Percentiles rank a stretch among this genome's conserved stretches.
Evolutionary conservation across 2,888 invertebrate species (phyloP).

Genomic region (Laspeyria flexula): DNA sequence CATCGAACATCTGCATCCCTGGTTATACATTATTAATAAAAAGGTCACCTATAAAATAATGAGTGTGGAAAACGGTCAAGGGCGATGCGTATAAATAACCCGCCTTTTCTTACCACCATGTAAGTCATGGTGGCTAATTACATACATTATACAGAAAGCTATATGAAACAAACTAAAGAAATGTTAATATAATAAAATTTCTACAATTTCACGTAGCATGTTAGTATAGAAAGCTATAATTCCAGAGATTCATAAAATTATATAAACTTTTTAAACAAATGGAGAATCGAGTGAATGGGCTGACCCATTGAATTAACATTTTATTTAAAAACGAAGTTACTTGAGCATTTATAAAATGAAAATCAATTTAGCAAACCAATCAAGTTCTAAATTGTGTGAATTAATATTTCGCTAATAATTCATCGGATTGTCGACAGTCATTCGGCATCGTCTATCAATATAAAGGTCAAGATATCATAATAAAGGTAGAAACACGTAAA

Average conservation of each 20-base stretch:
- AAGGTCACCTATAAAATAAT: conserved; percentile 54
- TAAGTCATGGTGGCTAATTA: conserved; percentile 13
- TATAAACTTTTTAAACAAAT: conserved; percentile 28
- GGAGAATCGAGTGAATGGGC: conserved; percentile 25
- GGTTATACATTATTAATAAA: conserved; percentile 56
- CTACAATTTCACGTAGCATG: conserved; percentile 26
- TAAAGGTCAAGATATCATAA: neutral
- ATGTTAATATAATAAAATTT: conserved; percentile 25
- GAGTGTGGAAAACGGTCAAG: conserved; percentile 66
- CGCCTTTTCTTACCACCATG: conserved; percentile 18
- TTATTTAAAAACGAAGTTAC: conserved; percentile 14
- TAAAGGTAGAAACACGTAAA: neutral
- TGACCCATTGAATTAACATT: conserved; percentile 21
- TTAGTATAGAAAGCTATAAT: conserved; percentile 36
- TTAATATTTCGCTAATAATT: neutral
- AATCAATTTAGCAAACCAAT: neutral
- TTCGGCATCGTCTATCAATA: too few relatives aligned
- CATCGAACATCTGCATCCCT: conserved; percentile 57
- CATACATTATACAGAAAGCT: conserved; percentile 26
- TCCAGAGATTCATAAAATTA: conserved; percentile 23
- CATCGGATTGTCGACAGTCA: neutral
- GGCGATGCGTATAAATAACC: conserved; percentile 50
- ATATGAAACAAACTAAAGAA: conserved; percentile 11
- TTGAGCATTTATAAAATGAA: neutral
- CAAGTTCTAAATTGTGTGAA: neutral